A percentile compares a stretch with the other conserved stretches of the same genome.
phyloP scores from a whole-genome alignment of 2,888 invertebrate species.

The Tyria jacobaeae region DNA sequence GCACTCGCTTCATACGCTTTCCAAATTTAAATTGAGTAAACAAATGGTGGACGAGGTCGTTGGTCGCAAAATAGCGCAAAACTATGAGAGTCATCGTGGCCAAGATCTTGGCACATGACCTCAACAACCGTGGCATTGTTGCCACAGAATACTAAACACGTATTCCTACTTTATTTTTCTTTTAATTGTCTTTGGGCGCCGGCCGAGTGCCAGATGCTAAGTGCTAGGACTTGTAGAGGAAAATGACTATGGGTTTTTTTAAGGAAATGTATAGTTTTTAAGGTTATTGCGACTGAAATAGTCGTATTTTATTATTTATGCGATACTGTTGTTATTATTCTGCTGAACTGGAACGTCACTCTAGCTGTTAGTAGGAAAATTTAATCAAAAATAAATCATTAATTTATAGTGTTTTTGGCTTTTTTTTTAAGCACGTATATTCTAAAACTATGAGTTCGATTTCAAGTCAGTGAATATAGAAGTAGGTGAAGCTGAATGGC shows the following conservation, averaged over 20 bases:
- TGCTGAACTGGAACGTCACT: not conserved
- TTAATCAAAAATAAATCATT: no score
- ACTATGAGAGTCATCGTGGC: conserved; percentile 28
- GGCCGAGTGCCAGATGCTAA: conserved; percentile 7
- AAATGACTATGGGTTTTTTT: conserved; percentile 3
- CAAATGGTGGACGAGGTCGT: conserved; percentile 34
- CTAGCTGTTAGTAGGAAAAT: no score
- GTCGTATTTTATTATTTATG: not conserved
- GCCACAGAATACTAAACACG: conserved; percentile 41
- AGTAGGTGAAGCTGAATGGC: no score
- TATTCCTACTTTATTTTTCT: conserved; percentile 14
- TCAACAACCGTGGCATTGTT: conserved; percentile 25
- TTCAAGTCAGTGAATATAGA: no score
- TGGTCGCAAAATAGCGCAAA: conserved; percentile 23
- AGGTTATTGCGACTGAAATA: not conserved
- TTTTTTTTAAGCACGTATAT: no score
- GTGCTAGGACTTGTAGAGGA: conserved; percentile 13
- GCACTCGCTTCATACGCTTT: conserved; percentile 3
- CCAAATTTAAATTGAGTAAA: conserved; percentile 18
- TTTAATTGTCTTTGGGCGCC: conserved; percentile 14
- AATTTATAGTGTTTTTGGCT: no score
- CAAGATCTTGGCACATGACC: conserved; percentile 58
- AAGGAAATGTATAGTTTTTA: conserved; percentile 4
- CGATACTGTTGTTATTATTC: not conserved
- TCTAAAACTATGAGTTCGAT: no score